Conservation (phyloP, 53 echinoderm and acorn worm species). For the Luidia sarsii region DNA sequence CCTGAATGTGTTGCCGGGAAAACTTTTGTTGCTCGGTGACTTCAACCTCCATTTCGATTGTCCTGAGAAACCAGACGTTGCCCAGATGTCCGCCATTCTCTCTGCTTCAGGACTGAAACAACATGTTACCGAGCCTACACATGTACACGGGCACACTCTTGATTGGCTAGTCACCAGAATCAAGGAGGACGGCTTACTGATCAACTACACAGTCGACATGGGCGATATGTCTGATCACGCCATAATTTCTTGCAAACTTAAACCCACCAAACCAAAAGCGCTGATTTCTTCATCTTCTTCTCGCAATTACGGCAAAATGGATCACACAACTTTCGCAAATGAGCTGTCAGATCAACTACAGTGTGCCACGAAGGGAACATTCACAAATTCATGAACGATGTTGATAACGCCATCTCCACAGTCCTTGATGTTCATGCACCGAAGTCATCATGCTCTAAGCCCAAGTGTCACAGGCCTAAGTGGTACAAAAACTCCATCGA, state of each 20-base stretch:
- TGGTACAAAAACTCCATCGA: constrained; percentile 15
- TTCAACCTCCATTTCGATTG: background rate
- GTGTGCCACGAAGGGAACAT: background rate
- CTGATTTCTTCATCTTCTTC: background rate
- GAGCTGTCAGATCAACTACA: constrained; percentile 10
- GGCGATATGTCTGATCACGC: background rate
- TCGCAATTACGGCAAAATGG: constrained; percentile 19
- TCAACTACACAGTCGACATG: background rate
- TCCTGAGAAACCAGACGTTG: background rate
- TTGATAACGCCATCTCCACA: background rate
- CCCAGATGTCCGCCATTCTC: background rate
- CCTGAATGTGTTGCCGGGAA: background rate
- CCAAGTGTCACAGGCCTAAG: background rate
- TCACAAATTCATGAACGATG: constrained; percentile 14
- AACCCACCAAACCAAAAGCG: background rate
- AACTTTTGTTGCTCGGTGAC: background rate
- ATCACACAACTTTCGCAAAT: constrained; percentile 5
- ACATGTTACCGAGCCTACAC: background rate
- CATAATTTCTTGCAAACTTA: background rate
- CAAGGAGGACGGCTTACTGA: background rate
- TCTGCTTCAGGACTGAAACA: background rate
- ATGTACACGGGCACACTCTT: constrained; percentile 9
- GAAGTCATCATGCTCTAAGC: background rate
- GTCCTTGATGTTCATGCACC: constrained; percentile 7
- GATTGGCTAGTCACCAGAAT: constrained; percentile 3